Base-by-base conservation (phyloP, 2,888 invertebrate species). In the Sisyra nigra region DNA sequence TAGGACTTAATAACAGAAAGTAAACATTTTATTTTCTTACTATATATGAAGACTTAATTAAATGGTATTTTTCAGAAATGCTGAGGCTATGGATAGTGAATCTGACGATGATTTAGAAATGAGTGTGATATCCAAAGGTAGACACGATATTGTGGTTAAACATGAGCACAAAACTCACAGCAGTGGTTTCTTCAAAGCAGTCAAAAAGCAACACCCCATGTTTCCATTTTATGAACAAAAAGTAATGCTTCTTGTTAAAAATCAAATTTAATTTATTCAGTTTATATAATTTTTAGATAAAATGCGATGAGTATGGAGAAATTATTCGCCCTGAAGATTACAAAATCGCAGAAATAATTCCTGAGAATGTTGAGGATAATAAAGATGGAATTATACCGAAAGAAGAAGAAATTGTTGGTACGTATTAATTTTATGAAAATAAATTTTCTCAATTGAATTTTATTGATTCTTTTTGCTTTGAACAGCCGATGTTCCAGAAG, bases 241-340 rank as follows among this genome's bases (percentile, higher is more conserved):
- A 57, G 40, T 40, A 40, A n/a, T 9, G 11, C 5, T 5, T 37
- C 18, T 37, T 35, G 17, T 3, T 36, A 14, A 9, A 18, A 19
- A 37, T 37, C n/a, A 33, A n/a, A 11, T 33, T 33, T 33, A 33
- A 33, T 6, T 33, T 33, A 33, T 6, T 33, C 9, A 6, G 13
- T 33, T 33, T 11, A 33, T n/a, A 10, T 35, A 5, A 13, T 30
- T 14, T 30, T 9, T 40, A 41, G 41, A 72, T 92, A 19, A 79
- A 89, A 58, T 76, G 77, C 55, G 97, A 97, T 54, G 97, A 97
- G 59, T 98, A 97, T 57, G 97, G 98, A 0, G 97, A 97, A 65
- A 76, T 92, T 34, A 85, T 98, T 44, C 77, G 85, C 65, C 77
- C 87, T 1, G 93, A 94, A 64, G 92, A 94, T 55, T 94, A 89